A percentile compares a stretch with the other conserved stretches of the same genome.
phyloP scores from a whole-genome alignment of 2,797 vertebrate species.

The Eulemur mongoz region DNA sequence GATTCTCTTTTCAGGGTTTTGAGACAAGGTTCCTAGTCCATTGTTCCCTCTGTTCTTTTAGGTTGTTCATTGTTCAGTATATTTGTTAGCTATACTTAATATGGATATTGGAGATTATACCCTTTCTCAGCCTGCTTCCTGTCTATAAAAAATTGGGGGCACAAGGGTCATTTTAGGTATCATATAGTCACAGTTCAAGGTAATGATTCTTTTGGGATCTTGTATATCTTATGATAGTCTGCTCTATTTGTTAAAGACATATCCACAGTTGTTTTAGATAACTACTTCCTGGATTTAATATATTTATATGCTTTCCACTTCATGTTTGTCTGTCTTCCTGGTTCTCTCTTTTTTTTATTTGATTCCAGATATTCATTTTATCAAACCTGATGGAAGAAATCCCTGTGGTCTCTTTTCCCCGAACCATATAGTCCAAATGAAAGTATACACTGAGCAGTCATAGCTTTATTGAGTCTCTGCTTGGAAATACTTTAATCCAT shows the following conservation, averaged over 20 bases:
- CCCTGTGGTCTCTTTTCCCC: neutral
- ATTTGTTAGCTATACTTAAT: neutral
- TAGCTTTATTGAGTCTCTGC: neutral
- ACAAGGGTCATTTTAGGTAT: neutral
- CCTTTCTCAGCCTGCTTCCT: neutral
- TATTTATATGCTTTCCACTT: neutral
- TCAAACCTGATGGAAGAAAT: neutral
- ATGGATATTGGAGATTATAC: neutral
- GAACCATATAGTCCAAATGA: neutral
- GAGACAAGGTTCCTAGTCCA: neutral
- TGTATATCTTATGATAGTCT: neutral
- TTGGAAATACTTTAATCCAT: neutral
- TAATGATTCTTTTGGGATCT: neutral
- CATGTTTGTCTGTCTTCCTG: neutral
- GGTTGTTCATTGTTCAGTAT: neutral
- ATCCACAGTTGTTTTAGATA: neutral
- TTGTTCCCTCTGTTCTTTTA: neutral
- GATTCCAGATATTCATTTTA: neutral
- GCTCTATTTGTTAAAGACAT: neutral
- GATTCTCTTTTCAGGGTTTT: neutral
- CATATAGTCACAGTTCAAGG: neutral
- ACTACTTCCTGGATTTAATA: neutral
- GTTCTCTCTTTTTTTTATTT: neutral
- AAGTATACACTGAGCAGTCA: neutral
- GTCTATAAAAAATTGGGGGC: neutral